Base-by-base conservation (phyloP, 1,140 invertebrate genomes). In the Drosophila ohnishii region DNA sequence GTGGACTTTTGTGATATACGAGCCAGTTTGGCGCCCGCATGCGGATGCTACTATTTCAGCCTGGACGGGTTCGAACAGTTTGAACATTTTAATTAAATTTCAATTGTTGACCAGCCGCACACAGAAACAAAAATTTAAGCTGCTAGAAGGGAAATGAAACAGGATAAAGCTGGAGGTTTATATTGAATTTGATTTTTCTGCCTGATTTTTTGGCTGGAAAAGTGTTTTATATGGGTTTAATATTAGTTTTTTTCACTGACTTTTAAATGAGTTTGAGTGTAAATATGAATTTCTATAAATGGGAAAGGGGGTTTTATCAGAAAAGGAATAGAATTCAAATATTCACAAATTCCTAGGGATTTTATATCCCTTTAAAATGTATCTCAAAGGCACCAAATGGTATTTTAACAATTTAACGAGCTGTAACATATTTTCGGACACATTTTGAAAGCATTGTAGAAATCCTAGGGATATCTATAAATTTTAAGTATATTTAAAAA, bases 61-160 rank as follows among this genome's bases (percentile, higher is more conserved):
- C 35, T 44, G 10, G 70, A 35, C 32, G 35, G 35, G 16, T 22
- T 37, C 8, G 19, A 65, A 61, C 57, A 51, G 74, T 70, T 62
- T 76, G 32, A 77, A 77, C 50, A 70, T 70, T 77, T 77, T 77
- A 77, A 77, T 77, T 77, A 77, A 77, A 70, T 77, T 77, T 70
- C 74, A 57, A 57, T 77, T 77, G 70, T 75, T 48, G 19, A 7
- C 56, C 67, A 35, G 16, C n/a, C n/a, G 34, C 40, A 53, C 40
- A 53, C 32, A 13, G 5, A 5, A 60, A 16, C 11, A 60, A 32
- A 40, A 40, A 22, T 16, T 57, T 16, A 11, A 32, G 3, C 4
- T 57, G 16, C 13, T 0, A 5, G n/a, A 10, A 19, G 13, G 25
- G 30, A 2, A 2, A 30, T 48, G 1, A 8, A 8, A 45, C 14